Evolutionary conservation across 2,797 vertebrate genomes (phyloP).

Genomic region (Semotilus atromaculatus): DNA sequence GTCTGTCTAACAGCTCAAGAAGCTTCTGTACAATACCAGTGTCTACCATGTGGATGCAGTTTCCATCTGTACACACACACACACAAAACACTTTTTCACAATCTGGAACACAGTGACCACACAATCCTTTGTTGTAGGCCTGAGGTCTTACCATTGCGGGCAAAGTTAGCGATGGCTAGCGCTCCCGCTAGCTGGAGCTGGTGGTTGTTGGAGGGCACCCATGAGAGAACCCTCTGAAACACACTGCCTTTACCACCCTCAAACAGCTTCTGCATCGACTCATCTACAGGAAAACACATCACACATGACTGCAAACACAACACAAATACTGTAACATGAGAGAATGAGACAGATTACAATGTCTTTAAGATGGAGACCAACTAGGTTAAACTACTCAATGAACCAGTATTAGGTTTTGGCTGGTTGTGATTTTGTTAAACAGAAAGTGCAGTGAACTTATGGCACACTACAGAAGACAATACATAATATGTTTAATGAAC

Average conservation of each 20-base stretch:
- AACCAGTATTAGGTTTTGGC: background rate
- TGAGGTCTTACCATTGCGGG: slow-evolving; percentile 88
- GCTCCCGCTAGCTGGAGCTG: slow-evolving; percentile 97
- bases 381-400: background rate
- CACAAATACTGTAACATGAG: slow-evolving; percentile 1
- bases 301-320: slow-evolving; percentile 5
- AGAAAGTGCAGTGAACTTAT: background rate
- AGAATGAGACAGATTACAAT: background rate
- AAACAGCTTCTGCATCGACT: slow-evolving; percentile 99
- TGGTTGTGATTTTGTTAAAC: background rate
- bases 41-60: slow-evolving; percentile 99
- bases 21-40: slow-evolving; percentile 95
- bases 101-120: background rate
- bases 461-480: background rate
- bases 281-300: slow-evolving; percentile 78
- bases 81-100: background rate
- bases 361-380: background rate
- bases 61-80: slow-evolving; percentile 82
- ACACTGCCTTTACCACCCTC: slow-evolving; percentile 96
- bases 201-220: slow-evolving; percentile 96
- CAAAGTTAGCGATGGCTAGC: slow-evolving; percentile 96
- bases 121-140: background rate
- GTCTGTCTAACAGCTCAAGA: slow-evolving; percentile 91
- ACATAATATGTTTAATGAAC: too few relatives aligned
- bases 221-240: slow-evolving; percentile 95